These are phyloP conservation scores for Pteronura brasiliensis DNA, from an alignment of 2,113 vertebrate species.

Conservation along the genomic window DNA sequence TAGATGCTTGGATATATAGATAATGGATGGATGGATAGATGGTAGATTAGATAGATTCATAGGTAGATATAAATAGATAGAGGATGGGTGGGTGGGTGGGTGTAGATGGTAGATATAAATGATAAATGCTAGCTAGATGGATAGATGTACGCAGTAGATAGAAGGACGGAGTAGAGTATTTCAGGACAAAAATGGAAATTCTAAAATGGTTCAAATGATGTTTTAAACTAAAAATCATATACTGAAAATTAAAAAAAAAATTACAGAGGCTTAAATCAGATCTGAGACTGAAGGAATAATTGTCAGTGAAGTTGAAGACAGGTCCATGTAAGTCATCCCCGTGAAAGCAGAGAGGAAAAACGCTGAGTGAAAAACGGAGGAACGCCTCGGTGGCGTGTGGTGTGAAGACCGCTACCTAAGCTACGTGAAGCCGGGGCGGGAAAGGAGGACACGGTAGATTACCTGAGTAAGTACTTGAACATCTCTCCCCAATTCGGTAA, in stretches of 20 bases:
- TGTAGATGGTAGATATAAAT: no score
- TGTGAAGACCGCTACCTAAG: no score
- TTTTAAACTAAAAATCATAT: not conserved
- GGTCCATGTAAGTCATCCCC: rapidly evolving
- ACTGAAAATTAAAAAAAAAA: not conserved
- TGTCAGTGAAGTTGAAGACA: not conserved
- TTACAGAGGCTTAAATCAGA: not conserved
- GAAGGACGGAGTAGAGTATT: not conserved
- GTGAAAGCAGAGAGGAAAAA: not conserved
- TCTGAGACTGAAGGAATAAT: no score
- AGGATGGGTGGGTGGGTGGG: not conserved
- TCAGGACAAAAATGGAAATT: not conserved
- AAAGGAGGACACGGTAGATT: no score
- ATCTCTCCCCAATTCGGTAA: not conserved
- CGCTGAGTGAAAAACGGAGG: rapidly evolving
- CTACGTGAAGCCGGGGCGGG: rapidly evolving
- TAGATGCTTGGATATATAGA: not conserved
- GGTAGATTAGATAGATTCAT: no score
- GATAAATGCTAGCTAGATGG: not conserved
- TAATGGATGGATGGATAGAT: not conserved
- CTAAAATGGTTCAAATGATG: not conserved
- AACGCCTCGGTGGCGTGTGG: rapidly evolving
- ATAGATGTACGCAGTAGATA: not conserved
- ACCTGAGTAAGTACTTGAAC: rapidly evolving
- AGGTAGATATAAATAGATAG: not conserved